Evolutionary conservation across 2,797 vertebrate genomes (phyloP), one percentile per base, ranked within the genome.

Genomic region (Falco cherrug): DNA sequence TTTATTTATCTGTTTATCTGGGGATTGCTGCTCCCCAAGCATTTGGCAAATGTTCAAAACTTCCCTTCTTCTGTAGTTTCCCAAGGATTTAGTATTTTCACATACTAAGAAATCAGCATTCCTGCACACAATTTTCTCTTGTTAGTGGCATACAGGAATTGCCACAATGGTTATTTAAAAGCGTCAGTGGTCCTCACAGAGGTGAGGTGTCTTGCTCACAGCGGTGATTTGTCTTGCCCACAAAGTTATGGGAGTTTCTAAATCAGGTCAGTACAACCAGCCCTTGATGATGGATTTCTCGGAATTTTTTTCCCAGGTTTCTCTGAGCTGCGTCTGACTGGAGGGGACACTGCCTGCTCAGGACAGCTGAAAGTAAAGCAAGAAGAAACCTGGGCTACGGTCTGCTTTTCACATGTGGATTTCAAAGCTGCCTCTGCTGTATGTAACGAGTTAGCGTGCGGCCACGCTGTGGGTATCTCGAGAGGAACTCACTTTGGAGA

Each of bases 371-470:
- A 98, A 95, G 73, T 97, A 80, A 97, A 96, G 56, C 78, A 97
- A 53, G 88, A 83, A 21, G 81, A 96, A 33, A 75, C 16, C 1
- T 98, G 98, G 98, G 89, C 79, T 7, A 69, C 94, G 0, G 78
- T 98, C 53, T 98, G 98, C 87, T 98, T 98, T 54, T 97, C 97
- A 29, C 94, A 97, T 43, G 96, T 97, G 75, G 94, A 98, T 81
- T 96, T 97, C 64, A 95, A 97, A 95, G 76, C 98, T 47, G 98
- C 98, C 74, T 90, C 64, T 33, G 98, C 98, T 69, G 56, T 98
- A 63, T 98, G 98, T 69, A 95, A 91, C 24, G 97, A 98, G 60
- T 78, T 98, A 80, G 35, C 92, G 2, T 98, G 98, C 74, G 98
- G 98, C 29, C 74, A 81, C 10, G 97, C 94, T 54, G 51, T 97